Percentiles rank a stretch among this genome's conserved stretches.
Conservation (phyloP, 2,888 invertebrate species). For the Odontomyia ornata region DNA sequence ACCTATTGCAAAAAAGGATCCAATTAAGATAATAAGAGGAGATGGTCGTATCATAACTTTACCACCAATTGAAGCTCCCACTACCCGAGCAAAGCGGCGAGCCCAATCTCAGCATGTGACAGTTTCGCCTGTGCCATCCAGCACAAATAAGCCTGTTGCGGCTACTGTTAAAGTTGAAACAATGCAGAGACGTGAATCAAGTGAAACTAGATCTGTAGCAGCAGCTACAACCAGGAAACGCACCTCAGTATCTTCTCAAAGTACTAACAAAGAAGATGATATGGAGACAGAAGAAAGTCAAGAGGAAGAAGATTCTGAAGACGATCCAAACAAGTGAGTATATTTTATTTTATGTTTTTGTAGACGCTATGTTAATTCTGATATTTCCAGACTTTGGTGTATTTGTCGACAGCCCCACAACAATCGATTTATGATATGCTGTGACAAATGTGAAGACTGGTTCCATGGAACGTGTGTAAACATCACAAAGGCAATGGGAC, state of each 20-base stretch:
- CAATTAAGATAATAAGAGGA: conserved; percentile 76
- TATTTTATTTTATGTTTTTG: neutral
- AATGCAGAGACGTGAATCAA: conserved; percentile 24
- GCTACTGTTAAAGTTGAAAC: conserved; percentile 46
- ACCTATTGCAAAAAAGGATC: conserved; percentile 64
- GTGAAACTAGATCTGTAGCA: conserved; percentile 3
- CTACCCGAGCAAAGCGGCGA: conserved; percentile 77
- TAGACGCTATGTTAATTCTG: neutral
- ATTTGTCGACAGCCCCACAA: conserved; percentile 95
- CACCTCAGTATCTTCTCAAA: conserved; percentile 41
- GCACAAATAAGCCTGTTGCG: conserved; percentile 54
- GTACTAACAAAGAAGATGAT: conserved; percentile 43
- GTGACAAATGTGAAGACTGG: conserved; percentile 96
- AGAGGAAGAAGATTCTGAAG: conserved; percentile 82
- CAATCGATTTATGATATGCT: conserved; percentile 97
- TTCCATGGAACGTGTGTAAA: conserved; percentile 98
- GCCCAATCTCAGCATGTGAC: conserved; percentile 52
- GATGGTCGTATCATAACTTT: conserved; percentile 80
- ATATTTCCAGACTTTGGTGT: conserved; percentile 81
- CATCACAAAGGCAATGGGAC: conserved; percentile 88
- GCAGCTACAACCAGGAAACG: conserved; percentile 42
- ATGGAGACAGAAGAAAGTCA: conserved; percentile 51
- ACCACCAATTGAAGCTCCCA: conserved; percentile 84
- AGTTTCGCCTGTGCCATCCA: conserved; percentile 23
- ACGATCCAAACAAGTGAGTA: conserved; percentile 82